Base-by-base conservation (phyloP, 2,888 invertebrate genomes). In the Athetis lepigone region DNA sequence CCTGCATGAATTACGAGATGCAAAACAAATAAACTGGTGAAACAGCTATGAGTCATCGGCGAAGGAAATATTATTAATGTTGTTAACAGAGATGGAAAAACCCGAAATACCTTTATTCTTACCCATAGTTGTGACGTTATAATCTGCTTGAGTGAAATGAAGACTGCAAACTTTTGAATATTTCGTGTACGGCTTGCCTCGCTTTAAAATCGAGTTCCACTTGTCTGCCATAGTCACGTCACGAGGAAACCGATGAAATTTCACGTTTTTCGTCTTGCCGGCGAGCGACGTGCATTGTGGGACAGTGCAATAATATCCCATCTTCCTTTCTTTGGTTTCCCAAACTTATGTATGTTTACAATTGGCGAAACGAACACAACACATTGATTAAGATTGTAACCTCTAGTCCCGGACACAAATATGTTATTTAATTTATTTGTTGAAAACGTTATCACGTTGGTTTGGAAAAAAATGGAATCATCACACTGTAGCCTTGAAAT, bases 261-360 rank as follows among this genome's bases (percentile, higher is more conserved):
- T 94, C 83, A 95, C 95, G 81, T 95, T 95, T 84, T 95, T 95
- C 84, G 95, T 93, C 87, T 94, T 95, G 88, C 95, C 95, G 91
- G 95, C 95, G 74, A 95, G 90, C 66, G 95, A 95, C 52, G 95
- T 95, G 85, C 95, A 95, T 87, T 94, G 95, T 72, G 95, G 95
- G 74, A 95, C 95, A 13, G 95, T 95, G 81, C 95, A 95, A 88
- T 95, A 95, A 89, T 95, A 95, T 88, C 94, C 94, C 95, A 95
- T 95, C 84, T 87, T 90, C 75, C 74, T 73, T 75, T 77, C 63
- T 51, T 72, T 66, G 74, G 58, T 72, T 73, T 51, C 77, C 73
- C 57, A 72, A 72, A 73, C 57, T 69, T 80, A 72, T 43, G 57
- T 70, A 67, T 75, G 75, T 74, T 75, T 82, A 75, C 63, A 72